Conservation (phyloP, 2,888 invertebrate species). For the Phanerotoma sp. region DNA sequence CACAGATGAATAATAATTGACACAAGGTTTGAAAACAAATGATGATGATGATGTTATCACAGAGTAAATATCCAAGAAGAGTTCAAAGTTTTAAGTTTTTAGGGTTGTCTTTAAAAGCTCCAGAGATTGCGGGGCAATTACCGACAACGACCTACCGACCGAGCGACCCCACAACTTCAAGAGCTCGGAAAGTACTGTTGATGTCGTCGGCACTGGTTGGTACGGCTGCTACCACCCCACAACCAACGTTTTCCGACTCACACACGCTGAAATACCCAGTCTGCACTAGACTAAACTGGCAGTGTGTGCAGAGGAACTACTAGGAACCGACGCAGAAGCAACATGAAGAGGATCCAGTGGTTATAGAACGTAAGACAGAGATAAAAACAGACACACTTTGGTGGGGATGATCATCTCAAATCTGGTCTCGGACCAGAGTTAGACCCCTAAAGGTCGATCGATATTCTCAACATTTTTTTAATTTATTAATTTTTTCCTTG, state of each 20-base stretch:
- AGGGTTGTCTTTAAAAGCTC: not conserved
- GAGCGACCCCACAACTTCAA: constrained; percentile 48
- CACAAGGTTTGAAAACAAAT: not conserved
- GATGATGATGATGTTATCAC: too few relatives aligned
- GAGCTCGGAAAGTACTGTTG: constrained; percentile 49
- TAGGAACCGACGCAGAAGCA: constrained; percentile 15
- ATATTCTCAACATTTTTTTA: not conserved
- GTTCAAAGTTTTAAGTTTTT: not conserved
- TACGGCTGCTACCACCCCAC: constrained; percentile 42
- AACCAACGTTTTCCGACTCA: constrained; percentile 11
- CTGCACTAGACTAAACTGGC: not conserved
- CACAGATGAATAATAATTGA: not conserved
- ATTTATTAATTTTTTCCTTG: not conserved
- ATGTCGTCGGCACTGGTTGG: constrained; percentile 39
- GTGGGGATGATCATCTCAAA: constrained; percentile 5
- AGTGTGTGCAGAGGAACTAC: constrained; percentile 5
- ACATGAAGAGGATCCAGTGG: not conserved
- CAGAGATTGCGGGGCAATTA: constrained; percentile 29
- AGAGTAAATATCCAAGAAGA: not conserved
- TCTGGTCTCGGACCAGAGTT: not conserved
- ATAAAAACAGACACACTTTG: not conserved
- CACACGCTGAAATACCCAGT: not conserved
- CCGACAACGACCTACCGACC: constrained; percentile 41
- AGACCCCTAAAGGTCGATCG: constrained; percentile 8
- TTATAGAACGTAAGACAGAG: not conserved